phyloP scores from a whole-genome alignment of 30 jellyfish, hydroid and myxozoan genomes.

The Hydractinia echinata region DNA sequence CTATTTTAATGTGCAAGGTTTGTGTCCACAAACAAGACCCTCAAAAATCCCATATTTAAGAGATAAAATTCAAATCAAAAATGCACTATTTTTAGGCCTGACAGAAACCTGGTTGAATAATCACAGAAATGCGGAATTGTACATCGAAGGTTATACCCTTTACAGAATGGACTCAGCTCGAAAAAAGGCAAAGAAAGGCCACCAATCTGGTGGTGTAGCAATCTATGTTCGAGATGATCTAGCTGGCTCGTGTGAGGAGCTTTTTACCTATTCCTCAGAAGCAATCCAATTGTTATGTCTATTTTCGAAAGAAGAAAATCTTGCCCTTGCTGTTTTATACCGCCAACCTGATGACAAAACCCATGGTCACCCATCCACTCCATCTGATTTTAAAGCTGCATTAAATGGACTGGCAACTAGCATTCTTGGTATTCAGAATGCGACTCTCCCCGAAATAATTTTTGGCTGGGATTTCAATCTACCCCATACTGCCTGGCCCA shows the following conservation, averaged over 20 bases:
- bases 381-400: background rate
- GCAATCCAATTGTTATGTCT: background rate
- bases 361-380: background rate
- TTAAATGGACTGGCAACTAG: too few relatives aligned
- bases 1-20: background rate
- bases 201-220: background rate
- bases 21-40: too few relatives aligned
- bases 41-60: too few relatives aligned
- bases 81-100: too few relatives aligned
- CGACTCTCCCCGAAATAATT: too few relatives aligned
- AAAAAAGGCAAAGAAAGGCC: background rate
- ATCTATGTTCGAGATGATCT: background rate
- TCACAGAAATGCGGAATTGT: background rate
- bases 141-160: conserved; percentile 1
- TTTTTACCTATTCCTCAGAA: background rate
- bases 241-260: background rate
- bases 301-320: background rate
- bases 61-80: too few relatives aligned
- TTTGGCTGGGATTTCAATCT: too few relatives aligned
- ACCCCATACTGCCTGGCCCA: too few relatives aligned
- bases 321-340: background rate
- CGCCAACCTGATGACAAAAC: background rate
- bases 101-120: too few relatives aligned
- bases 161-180: background rate
- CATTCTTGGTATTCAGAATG: too few relatives aligned